phyloP scores from a whole-genome alignment of 2,113 vertebrate species.

The Gnathonemus echidnorhynchus region DNA sequence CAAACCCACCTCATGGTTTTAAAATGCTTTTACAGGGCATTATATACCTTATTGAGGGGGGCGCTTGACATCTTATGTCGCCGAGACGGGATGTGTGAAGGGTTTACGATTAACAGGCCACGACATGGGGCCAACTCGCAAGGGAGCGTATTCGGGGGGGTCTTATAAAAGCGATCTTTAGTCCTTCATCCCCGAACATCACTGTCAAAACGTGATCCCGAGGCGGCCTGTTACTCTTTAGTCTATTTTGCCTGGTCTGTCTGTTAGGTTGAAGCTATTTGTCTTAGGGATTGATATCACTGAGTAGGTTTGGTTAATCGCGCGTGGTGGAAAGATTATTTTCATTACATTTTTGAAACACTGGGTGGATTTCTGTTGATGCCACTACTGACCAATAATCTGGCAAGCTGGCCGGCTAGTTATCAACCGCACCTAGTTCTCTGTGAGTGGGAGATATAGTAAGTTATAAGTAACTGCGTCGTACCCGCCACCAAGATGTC shows the following conservation, averaged over 20 bases:
- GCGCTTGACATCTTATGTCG: background rate
- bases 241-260: background rate
- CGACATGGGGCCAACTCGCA: background rate
- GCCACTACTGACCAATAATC: background rate
- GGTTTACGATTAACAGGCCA: constrained; percentile 11
- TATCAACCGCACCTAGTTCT: background rate
- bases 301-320: background rate
- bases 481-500: constrained; percentile 63
- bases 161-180: background rate
- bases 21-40: background rate
- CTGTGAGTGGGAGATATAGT: background rate
- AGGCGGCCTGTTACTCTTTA: background rate
- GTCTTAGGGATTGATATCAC: background rate
- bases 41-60: background rate
- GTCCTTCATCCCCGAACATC: background rate
- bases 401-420: background rate
- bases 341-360: background rate
- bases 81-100: background rate
- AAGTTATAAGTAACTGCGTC: background rate
- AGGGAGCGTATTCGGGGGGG: background rate
- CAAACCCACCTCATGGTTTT: background rate
- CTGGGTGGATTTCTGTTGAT: background rate
- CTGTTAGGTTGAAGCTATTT: background rate
- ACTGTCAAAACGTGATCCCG: background rate
- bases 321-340: background rate